Evolutionary conservation across 2,113 vertebrate genomes (phyloP), one percentile per base, ranked within the genome.

Genomic region (Ochotona curzoniae): DNA sequence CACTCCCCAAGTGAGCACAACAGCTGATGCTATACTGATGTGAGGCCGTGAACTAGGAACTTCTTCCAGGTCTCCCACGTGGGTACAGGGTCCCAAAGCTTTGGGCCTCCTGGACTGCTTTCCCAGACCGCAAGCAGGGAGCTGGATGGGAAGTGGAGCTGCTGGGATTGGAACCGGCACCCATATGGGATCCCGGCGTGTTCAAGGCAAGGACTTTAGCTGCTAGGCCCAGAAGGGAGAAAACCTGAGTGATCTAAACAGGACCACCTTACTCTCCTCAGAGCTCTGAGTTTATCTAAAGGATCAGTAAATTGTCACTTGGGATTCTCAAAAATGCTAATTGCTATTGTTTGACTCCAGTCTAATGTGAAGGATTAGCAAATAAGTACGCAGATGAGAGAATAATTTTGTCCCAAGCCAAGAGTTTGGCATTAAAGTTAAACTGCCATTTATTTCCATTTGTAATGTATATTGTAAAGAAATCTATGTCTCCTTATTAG

Each of bases 391-490:
- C 82, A 87, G 75, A 71, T 47, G 26, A 83, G 70, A 91, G 20
- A 75, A 32, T 64, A n/a, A 21, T 75, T 83, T 85, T 83, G 38
- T 87, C 30, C 28, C 21, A 78, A 84, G 66, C 70, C 49, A 79
- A 51, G 76, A 93, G 25, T 90, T 89, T 70, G 54, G 5, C 87
- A 70, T 32, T 63, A 78, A 70, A 83, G 25, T 76, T 71, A 84
- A 92, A 9, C n/a, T 64, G 1, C 64, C 64, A 21, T 92, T 93
- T 86, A 21, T 92, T 93, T 86, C 30, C 25, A 0, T 60, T 47
- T 90, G 0, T 91, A 63, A 87, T 60, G 54, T 35, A 15, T 18
- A 67, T 20, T 47, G 75, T 18, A 90, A 61, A 92, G 35, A 82
- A 60, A 69, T 51, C 20, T 61, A 1, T 95, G 10, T 51, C 51